phyloP scores from a whole-genome alignment of 2,797 vertebrate species.

The Scomberomorus guttatus region DNA sequence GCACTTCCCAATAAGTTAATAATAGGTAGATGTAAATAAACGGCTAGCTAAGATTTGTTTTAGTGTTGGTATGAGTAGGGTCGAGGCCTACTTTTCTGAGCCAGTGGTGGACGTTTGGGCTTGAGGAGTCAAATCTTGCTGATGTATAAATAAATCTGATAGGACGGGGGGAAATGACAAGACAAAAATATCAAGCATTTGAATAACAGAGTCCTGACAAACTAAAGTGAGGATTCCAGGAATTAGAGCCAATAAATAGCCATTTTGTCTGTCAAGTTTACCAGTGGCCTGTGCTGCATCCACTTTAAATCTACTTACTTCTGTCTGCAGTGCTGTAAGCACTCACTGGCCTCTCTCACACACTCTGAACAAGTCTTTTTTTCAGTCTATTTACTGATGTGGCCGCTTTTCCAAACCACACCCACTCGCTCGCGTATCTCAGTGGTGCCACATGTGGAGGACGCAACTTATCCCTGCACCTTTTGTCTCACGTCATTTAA shows the following conservation, averaged over 20 bases:
- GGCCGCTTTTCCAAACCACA: constrained; percentile 57
- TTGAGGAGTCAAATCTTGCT: constrained; percentile 38
- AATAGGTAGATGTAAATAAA: constrained; percentile 79
- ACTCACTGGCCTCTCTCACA: constrained; percentile 45
- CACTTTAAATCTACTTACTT: constrained; percentile 37
- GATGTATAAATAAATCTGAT: constrained; percentile 67
- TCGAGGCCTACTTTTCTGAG: constrained; percentile 36
- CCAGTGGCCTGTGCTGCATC: constrained; percentile 37
- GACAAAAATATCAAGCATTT: constrained; percentile 16
- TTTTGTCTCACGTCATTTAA: constrained; percentile 54
- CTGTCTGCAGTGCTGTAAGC: constrained; percentile 36
- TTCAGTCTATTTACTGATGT: constrained; percentile 67
- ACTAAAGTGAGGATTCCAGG: constrained; percentile 37
- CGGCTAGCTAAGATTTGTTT: constrained; percentile 39
- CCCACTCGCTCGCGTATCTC: constrained; percentile 22
- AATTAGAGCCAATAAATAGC: constrained; percentile 50
- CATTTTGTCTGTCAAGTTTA: constrained; percentile 39
- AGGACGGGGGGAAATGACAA: constrained; percentile 10
- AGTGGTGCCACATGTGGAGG: constrained; percentile 19
- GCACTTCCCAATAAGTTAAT: constrained; percentile 86
- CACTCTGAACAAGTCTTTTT: constrained; percentile 50
- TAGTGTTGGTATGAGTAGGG: constrained; percentile 11
- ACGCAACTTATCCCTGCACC: background rate
- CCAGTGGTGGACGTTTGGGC: constrained; percentile 1
- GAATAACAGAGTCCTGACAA: constrained; percentile 19